Evolutionary conservation across 2,888 invertebrate species (phyloP).

Genomic region (Amorpha juglandis): DNA sequence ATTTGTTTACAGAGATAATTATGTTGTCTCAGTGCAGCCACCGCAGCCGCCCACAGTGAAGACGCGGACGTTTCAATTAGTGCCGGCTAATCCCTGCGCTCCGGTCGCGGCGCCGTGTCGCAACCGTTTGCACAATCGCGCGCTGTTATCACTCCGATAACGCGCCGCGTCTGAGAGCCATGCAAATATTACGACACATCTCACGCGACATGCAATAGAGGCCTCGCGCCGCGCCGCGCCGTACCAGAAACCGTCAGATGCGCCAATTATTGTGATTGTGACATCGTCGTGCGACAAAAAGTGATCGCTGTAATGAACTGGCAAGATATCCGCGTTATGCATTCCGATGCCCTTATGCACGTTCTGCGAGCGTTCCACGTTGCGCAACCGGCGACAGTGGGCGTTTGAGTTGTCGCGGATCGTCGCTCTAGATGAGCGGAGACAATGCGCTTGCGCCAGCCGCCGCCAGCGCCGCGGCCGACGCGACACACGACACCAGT

Average conservation of each 20-base stretch:
- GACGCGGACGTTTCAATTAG: conserved; percentile 68
- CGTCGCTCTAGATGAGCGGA: conserved; percentile 66
- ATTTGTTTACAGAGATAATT: conserved; percentile 65
- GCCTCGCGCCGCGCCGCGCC: neutral
- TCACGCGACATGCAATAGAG: neutral
- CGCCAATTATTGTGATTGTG: conserved; percentile 39
- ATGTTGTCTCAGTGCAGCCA: conserved; percentile 55
- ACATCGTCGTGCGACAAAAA: conserved; percentile 37
- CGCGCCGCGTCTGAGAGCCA: conserved; percentile 43
- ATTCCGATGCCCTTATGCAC: conserved; percentile 50
- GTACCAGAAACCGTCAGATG: conserved; percentile 26
- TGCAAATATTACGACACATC: conserved; percentile 54
- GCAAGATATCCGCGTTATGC: conserved; percentile 38
- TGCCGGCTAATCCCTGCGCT: conserved; percentile 50
- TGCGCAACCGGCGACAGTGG: conserved; percentile 54
- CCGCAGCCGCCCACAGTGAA: conserved; percentile 57
- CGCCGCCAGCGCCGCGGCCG: too few species aligned
- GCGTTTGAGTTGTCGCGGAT: conserved; percentile 54
- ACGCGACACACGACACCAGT: conserved; percentile 38
- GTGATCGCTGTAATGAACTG: conserved; percentile 40
- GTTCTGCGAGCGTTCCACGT: conserved; percentile 39
- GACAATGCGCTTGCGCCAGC: conserved; percentile 60
- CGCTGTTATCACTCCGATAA: conserved; percentile 53
- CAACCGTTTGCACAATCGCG: conserved; percentile 52
- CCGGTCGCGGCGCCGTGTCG: conserved; percentile 40